Conservation (phyloP, 1,140 invertebrate genomes). For the Sitobion miscanthi region DNA sequence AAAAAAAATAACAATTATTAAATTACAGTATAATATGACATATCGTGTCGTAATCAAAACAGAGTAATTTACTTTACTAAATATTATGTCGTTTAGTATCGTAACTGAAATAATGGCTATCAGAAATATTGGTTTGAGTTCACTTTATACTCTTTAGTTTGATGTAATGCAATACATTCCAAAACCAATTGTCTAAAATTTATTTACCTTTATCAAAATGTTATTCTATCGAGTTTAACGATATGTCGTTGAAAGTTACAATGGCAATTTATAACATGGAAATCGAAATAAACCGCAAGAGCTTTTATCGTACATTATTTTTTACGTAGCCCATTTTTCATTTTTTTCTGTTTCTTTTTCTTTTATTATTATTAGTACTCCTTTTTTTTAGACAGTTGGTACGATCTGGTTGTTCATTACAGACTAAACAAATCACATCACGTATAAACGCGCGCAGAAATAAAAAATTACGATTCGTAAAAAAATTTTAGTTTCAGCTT, state of each 20-base stretch:
- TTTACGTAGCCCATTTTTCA: conserved; percentile 1
- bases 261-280: conserved; percentile 31
- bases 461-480: conserved; percentile 4
- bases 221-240: conserved; percentile 31
- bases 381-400: background rate
- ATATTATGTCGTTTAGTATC: background rate
- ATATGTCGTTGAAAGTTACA: conserved; percentile 35
- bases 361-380: background rate
- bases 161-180: background rate
- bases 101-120: background rate
- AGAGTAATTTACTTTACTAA: background rate
- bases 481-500: background rate
- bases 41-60: background rate
- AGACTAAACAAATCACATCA: conserved; percentile 1
- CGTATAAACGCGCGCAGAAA: background rate
- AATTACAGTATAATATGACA: background rate
- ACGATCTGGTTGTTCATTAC: conserved; percentile 15
- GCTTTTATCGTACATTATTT: conserved; percentile 38
- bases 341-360: background rate
- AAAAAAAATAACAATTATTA: background rate
- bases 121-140: background rate
- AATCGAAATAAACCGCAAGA: conserved; percentile 46
- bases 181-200: conserved; percentile 39
- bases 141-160: background rate
- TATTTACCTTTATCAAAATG: conserved; percentile 41